These are phyloP conservation scores for Apocheima hispidaria DNA, from an alignment of 2,888 invertebrate genomes.

Conservation along the genomic window DNA sequence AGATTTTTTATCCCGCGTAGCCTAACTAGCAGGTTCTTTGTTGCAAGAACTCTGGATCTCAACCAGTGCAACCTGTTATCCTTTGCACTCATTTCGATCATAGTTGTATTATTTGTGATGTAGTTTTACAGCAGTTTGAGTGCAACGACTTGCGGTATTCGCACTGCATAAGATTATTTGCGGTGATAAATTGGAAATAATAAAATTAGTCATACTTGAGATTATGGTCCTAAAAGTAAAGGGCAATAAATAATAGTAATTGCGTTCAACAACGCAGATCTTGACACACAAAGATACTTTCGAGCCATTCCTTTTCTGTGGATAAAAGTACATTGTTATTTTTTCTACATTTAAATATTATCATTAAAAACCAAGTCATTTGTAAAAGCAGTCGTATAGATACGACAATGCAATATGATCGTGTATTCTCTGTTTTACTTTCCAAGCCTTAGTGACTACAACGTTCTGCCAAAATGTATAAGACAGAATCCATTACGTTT, in stretches of 20 bases:
- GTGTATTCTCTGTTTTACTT: no score
- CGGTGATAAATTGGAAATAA: constrained; percentile 1
- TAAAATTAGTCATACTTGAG: constrained; percentile 1
- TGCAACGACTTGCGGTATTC: constrained; percentile 5
- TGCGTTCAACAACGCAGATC: not conserved
- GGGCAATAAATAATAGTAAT: constrained; percentile 3
- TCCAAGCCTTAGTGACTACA: no score
- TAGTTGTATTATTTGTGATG: not conserved
- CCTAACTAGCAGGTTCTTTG: constrained; percentile 32
- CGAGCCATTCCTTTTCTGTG: not conserved
- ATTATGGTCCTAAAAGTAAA: constrained; percentile 1
- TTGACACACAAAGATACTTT: not conserved
- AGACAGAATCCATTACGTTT: no score
- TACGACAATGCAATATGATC: no score
- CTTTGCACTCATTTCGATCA: constrained; percentile 14
- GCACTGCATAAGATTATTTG: not conserved
- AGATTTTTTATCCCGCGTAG: constrained; percentile 32
- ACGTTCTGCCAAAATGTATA: no score
- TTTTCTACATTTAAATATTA: not conserved
- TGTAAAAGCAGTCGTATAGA: no score
- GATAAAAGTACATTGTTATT: not conserved
- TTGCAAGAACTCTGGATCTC: constrained; percentile 11
- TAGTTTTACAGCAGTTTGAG: constrained; percentile 9
- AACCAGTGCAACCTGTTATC: constrained; percentile 25
- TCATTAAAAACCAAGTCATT: no score